Percentiles rank a stretch among this genome's conserved stretches.
phyloP scores from a whole-genome alignment of 2,888 invertebrate genomes.

The Cristatella mucedo region DNA sequence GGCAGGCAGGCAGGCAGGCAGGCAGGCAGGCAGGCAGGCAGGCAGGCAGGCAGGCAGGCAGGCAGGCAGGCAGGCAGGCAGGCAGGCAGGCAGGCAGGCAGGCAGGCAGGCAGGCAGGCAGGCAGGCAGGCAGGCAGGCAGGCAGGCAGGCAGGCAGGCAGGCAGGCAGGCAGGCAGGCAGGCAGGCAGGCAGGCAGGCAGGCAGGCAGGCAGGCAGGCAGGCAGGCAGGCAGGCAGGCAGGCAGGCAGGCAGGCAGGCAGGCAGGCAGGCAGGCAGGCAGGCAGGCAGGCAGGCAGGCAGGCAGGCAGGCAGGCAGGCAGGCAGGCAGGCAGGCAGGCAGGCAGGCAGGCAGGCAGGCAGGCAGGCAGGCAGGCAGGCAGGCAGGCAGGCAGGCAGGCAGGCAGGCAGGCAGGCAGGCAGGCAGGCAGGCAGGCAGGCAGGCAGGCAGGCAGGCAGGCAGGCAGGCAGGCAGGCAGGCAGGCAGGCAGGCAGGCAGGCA shows the following conservation, averaged over 20 bases:
- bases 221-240: constrained; percentile 2
- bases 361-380: constrained; percentile 7
- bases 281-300: constrained; percentile 1
- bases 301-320: neutral
- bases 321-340: neutral
- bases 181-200: constrained; percentile 1
- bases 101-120: constrained; percentile 5
- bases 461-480: constrained; percentile 6
- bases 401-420: constrained; percentile 8
- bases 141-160: constrained; percentile 2
- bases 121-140: constrained; percentile 1
- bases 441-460: constrained; percentile 8
- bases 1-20: constrained; percentile 2
- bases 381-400: constrained; percentile 8
- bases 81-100: constrained; percentile 3
- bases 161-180: constrained; percentile 4
- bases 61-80: constrained; percentile 1
- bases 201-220: neutral
- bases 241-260: constrained; percentile 1
- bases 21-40: constrained; percentile 2
- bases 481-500: neutral
- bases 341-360: constrained; percentile 3
- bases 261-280: constrained; percentile 2
- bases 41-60: constrained; percentile 3
- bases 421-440: constrained; percentile 8